These are phyloP conservation scores for Gastracanthus pulcherrimus DNA, from an alignment of 2,888 invertebrate species.

Conservation along the genomic window DNA sequence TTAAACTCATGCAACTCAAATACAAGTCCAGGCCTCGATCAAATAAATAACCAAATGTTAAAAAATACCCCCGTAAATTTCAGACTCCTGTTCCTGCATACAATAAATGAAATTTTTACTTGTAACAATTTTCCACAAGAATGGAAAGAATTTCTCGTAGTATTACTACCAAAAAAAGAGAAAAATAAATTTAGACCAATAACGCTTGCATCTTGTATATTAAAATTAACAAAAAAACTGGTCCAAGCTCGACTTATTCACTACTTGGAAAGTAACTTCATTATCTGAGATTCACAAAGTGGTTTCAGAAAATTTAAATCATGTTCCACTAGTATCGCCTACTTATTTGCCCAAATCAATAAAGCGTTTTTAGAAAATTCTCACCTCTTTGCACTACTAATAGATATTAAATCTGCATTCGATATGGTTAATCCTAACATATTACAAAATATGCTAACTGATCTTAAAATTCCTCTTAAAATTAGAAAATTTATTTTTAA, in stretches of 20 bases:
- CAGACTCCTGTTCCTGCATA: background rate
- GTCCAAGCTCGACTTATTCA: background rate
- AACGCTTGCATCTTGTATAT: background rate
- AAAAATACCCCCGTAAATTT: background rate
- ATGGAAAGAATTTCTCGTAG: background rate
- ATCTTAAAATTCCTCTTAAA: conserved; percentile 1
- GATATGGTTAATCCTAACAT: conserved; percentile 5
- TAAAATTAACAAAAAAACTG: conserved; percentile 4
- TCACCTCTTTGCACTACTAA: background rate
- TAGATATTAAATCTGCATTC: conserved; percentile 25
- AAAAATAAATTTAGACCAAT: background rate
- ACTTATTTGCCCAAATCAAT: background rate
- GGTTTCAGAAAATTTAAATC: conserved; percentile 14
- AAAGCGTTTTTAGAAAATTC: background rate
- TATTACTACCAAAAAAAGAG: background rate
- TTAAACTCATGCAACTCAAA: background rate
- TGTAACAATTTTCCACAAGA: background rate
- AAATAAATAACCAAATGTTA: background rate
- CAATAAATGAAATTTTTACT: background rate
- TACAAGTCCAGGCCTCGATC: background rate
- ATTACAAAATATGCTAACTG: background rate
- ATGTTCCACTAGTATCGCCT: background rate
- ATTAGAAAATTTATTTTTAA: conserved; percentile 19
- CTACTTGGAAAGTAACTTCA: background rate
- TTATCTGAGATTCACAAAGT: background rate